phyloP scores from a whole-genome alignment of 2,888 invertebrate genomes.

The Conus canariensis region DNA sequence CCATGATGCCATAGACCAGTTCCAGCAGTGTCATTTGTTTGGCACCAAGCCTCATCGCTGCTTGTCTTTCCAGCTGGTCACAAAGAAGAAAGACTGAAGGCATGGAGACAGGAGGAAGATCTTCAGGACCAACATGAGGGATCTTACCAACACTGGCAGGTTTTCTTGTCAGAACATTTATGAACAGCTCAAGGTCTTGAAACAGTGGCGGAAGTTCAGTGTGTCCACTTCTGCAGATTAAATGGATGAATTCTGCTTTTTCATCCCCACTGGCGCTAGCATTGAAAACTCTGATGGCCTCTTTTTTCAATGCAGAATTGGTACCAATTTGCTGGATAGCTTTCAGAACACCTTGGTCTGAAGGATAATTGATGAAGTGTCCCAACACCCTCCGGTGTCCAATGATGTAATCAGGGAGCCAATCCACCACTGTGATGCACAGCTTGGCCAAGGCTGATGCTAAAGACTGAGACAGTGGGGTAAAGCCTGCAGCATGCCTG shows the following conservation, averaged over 20 bases:
- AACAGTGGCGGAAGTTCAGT: not conserved
- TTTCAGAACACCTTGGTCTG: slow-evolving; percentile 36
- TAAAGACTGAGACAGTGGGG: not conserved
- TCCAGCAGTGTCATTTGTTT: slow-evolving; percentile 9
- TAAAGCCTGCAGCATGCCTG: not conserved
- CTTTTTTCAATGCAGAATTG: too few species aligned
- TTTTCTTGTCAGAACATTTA: not conserved
- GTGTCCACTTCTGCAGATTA: not conserved
- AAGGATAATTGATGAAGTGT: slow-evolving; percentile 41
- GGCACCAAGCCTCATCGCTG: slow-evolving; percentile 40
- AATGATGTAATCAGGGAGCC: slow-evolving; percentile 38
- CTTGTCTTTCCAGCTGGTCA: not conserved
- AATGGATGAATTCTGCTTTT: slow-evolving; percentile 5
- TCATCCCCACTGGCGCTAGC: slow-evolving; percentile 17
- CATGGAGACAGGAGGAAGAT: not conserved
- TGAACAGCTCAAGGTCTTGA: slow-evolving; percentile 36
- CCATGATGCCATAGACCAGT: slow-evolving; percentile 29
- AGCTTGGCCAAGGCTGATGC: not conserved
- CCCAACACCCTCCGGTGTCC: slow-evolving; percentile 35
- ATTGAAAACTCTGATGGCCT: slow-evolving; percentile 31
- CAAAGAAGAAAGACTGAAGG: not conserved
- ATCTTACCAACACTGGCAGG: slow-evolving; percentile 30
- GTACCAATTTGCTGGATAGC: slow-evolving; percentile 5
- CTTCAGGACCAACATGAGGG: not conserved
- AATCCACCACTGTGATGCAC: slow-evolving; percentile 31